A percentile compares a stretch with the other conserved stretches of the same genome.
Evolutionary conservation across 2,113 vertebrate genomes (phyloP).

Genomic region (Antennarius striatus): DNA sequence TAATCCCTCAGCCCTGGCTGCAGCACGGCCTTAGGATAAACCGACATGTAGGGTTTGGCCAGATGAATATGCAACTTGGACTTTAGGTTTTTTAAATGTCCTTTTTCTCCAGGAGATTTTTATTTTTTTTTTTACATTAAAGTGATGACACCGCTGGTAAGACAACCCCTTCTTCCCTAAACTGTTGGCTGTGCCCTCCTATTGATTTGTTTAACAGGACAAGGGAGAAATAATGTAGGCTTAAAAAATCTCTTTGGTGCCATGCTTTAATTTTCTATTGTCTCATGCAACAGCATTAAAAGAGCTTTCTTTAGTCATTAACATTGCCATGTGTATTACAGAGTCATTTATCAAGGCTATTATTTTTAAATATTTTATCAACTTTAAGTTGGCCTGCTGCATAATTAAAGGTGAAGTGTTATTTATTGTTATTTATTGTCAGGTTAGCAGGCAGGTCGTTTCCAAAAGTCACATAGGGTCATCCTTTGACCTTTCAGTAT

Average conservation of each 20-base stretch:
- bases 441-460: constrained; percentile 14
- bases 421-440: background rate
- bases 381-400: no score
- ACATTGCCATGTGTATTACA: background rate
- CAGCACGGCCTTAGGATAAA: constrained; percentile 75
- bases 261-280: background rate
- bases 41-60: constrained; percentile 65
- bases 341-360: no score
- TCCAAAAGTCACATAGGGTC: constrained; percentile 12
- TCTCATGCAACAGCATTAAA: background rate
- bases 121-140: constrained; percentile 27
- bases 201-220: constrained; percentile 19
- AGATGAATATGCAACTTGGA: constrained; percentile 64
- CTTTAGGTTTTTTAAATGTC: constrained; percentile 21
- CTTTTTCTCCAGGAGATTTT: constrained; percentile 11
- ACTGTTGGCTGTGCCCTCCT: background rate
- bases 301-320: background rate
- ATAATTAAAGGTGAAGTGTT: background rate
- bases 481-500: constrained; percentile 50
- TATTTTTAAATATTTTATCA: no score
- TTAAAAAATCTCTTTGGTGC: background rate
- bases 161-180: constrained; percentile 45
- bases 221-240: background rate
- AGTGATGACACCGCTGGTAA: constrained; percentile 76
- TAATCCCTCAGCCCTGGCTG: constrained; percentile 84